Base-by-base conservation (phyloP, 2,797 vertebrate genomes). In the Carapus acus region DNA sequence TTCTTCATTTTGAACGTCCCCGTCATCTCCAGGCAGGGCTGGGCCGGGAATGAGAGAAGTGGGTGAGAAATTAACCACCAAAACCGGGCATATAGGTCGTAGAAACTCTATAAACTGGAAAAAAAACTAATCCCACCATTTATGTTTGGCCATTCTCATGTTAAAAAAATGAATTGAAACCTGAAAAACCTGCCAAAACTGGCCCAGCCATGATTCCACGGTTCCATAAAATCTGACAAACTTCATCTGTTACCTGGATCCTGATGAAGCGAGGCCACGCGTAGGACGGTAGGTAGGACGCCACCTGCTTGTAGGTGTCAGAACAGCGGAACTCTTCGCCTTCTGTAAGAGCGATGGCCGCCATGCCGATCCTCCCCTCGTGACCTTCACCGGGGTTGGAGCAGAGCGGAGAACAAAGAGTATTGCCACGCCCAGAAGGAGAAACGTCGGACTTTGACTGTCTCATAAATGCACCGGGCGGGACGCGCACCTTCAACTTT, bases 1-100 rank as follows among this genome's bases (percentile, higher is more conserved):
- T 97, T 94, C 70, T 86, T 86, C 77, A 95, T 88, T 77, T 97
- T 97, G 72, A 91, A 94, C 0, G 93, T 94, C 61, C 88, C 90
- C 0, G 89, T 90, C 73, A 87, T 49, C 59, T 89, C 88, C 78
- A 90, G 63, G 46, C 57, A 79, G 20, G 65, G 65, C 89, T 90
- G 45, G 31, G 51, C 69, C 15, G 65, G 34, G 42, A 12, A 59
- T 1, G 12, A 2, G 2, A 4, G 8, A 33, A 27, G 18, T 6
- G 8, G 7, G 16, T 17, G 39, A 49, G 14, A 36, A 36, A 36
- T 7, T 13, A 33, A 36, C 14, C 8, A 36, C 1, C 4, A 13
- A 7, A 36, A 36, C 34, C 7, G 4, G n/a, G n/a, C 34, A n/a
- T 4, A 4, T 15, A 15, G 4, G n/a, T 13, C 34, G n/a, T 15